Evolutionary conservation across 2,113 vertebrate species (phyloP).

Genomic region (Megaceryle maxima): DNA sequence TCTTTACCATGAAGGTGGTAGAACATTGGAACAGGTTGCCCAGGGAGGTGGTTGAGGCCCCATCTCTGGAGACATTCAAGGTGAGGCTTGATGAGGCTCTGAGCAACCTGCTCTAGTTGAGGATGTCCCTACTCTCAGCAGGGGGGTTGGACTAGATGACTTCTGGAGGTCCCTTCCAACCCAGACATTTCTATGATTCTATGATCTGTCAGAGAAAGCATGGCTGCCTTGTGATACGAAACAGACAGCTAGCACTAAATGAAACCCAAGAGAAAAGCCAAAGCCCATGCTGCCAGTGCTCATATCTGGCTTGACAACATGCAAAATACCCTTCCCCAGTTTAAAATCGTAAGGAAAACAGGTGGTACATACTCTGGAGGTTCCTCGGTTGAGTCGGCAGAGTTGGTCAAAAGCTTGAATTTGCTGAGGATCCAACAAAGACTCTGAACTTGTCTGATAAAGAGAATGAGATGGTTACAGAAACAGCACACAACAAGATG

Average conservation of each 20-base stretch:
- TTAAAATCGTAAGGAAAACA: fast-evolving
- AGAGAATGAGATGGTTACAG: neutral
- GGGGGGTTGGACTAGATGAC: too few relatives aligned
- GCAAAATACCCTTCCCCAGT: neutral
- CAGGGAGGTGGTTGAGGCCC: too few relatives aligned
- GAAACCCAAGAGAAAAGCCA: neutral
- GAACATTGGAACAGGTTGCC: too few relatives aligned
- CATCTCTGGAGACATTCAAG: too few relatives aligned
- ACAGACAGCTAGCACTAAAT: neutral
- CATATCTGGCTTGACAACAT: fast-evolving
- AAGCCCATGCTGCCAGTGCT: neutral
- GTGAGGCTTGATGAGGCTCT: too few relatives aligned
- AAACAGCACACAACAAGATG: neutral
- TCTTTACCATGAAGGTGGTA: too few relatives aligned
- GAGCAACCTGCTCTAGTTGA: too few relatives aligned
- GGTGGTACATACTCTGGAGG: conserved; percentile 81
- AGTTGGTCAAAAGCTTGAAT: conserved; percentile 93
- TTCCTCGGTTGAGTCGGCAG: conserved; percentile 88
- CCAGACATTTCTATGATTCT: too few relatives aligned
- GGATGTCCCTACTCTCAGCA: too few relatives aligned
- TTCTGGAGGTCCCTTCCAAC: too few relatives aligned
- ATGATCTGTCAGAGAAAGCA: neutral
- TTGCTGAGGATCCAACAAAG: conserved; percentile 88
- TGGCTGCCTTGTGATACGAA: neutral
- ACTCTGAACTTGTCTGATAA: conserved; percentile 79